These are phyloP conservation scores for Clanis bilineata DNA, from an alignment of 2,888 invertebrate species.

Conservation along the genomic window DNA sequence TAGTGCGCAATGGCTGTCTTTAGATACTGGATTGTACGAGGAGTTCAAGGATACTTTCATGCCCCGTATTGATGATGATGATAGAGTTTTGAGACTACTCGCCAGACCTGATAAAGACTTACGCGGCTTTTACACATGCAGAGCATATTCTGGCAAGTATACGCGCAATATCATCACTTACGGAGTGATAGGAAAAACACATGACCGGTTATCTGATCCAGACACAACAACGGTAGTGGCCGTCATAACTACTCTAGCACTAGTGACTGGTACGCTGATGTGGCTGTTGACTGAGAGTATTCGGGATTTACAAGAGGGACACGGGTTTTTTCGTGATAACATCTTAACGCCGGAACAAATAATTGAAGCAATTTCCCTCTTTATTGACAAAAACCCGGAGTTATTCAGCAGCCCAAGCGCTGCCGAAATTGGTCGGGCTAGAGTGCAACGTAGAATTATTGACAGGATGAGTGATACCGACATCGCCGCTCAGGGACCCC, in stretches of 20 bases:
- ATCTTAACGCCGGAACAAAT: slow-evolving; percentile 63
- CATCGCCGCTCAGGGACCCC: slow-evolving; percentile 59
- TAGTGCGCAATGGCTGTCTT: slow-evolving; percentile 59
- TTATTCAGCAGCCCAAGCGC: slow-evolving; percentile 50
- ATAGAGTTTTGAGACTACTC: slow-evolving; percentile 57
- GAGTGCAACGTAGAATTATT: slow-evolving; percentile 52
- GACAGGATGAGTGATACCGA: slow-evolving; percentile 46
- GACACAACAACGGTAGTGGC: slow-evolving; percentile 60
- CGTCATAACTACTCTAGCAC: slow-evolving; percentile 54
- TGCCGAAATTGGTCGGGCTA: slow-evolving; percentile 56
- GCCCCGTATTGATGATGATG: slow-evolving; percentile 57
- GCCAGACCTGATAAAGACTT: slow-evolving; percentile 57
- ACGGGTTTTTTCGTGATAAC: slow-evolving; percentile 69
- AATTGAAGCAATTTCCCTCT: slow-evolving; percentile 63
- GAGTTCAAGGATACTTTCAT: slow-evolving; percentile 42
- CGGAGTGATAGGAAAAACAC: slow-evolving; percentile 62
- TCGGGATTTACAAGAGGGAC: slow-evolving; percentile 63
- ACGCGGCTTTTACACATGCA: slow-evolving; percentile 70
- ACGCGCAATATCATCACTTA: slow-evolving; percentile 68
- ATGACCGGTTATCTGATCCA: slow-evolving; percentile 51
- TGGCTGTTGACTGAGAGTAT: slow-evolving; percentile 67
- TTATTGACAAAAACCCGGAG: slow-evolving; percentile 60
- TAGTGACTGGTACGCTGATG: slow-evolving; percentile 55
- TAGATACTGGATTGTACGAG: slow-evolving; percentile 52
- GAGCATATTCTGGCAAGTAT: slow-evolving; percentile 51